A percentile compares a stretch with the other conserved stretches of the same genome.
Evolutionary conservation across 2,113 vertebrate genomes (phyloP).

Genomic region (Melanotaenia duboulayi): DNA sequence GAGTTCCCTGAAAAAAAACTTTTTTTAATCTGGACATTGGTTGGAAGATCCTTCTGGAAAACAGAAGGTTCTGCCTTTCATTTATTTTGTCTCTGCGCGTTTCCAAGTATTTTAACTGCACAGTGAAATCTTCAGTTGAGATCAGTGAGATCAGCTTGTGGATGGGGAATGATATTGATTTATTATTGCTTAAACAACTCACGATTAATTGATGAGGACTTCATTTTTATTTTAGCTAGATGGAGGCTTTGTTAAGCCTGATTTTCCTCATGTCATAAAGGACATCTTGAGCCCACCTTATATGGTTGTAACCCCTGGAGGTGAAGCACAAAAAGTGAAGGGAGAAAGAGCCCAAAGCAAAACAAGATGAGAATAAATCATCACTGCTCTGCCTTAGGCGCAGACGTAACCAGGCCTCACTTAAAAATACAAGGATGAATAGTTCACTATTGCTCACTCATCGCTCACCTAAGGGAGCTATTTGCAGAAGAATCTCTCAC

Average conservation of each 20-base stretch:
- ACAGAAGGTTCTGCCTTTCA: neutral
- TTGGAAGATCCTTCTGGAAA: neutral
- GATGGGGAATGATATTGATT: slow-evolving; percentile 55
- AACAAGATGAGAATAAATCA: slow-evolving; percentile 68
- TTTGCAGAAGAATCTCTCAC: slow-evolving; percentile 70
- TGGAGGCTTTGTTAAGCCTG: slow-evolving; percentile 19
- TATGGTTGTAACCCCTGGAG: slow-evolving; percentile 19
- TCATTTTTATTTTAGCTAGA: neutral
- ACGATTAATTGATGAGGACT: slow-evolving; percentile 63
- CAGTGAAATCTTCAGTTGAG: slow-evolving; percentile 21
- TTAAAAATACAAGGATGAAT: slow-evolving; percentile 77
- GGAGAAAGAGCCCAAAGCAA: slow-evolving; percentile 49
- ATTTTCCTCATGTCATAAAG: slow-evolving; percentile 1
- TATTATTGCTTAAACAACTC: slow-evolving; percentile 53
- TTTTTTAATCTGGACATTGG: neutral
- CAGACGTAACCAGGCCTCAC: slow-evolving; percentile 52
- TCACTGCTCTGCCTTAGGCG: slow-evolving; percentile 44
- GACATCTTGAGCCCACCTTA: slow-evolving; percentile 20
- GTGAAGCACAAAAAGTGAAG: slow-evolving; percentile 18
- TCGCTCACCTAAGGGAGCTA: slow-evolving; percentile 73
- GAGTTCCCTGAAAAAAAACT: neutral
- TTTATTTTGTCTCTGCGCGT: neutral
- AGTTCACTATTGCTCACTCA: slow-evolving; percentile 64
- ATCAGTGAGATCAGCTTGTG: slow-evolving; percentile 27
- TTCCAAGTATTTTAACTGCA: slow-evolving; percentile 4